Base-by-base conservation (phyloP, 1,140 invertebrate genomes). In the Drosophila teissieri region DNA sequence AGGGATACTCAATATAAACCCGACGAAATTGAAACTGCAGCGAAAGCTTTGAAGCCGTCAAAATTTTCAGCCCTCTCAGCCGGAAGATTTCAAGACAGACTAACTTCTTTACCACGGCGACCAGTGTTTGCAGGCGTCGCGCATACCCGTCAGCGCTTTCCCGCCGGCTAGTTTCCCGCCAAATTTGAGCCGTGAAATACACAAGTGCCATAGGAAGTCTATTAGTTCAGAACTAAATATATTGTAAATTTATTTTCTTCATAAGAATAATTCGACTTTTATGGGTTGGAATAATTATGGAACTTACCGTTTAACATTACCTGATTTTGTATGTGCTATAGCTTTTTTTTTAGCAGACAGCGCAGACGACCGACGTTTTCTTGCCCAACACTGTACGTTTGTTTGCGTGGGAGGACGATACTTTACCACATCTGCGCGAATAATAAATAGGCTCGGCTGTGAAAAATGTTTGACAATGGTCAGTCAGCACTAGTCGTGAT, bases 61-160 rank as follows among this genome's bases (percentile, higher is more conserved):
- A 91, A 90, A 90, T 90, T 90, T 90, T 90, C 86, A 90, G 86
- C 86, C 86, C 77, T 90, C 88, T 90, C 86, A 90, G 86, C 86
- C 89, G 86, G 88, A 90, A 90, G 83, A 90, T 90, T 90, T 86
- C 80, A 91, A 88, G 77, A 82, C 82, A 80, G 80, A 88, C 84
- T 89, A 63, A 85, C 46, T 62, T 46, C 49, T 64, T 64, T 63
- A 27, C 56, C 52, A 24, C 52, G 42, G 49, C 19, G 39, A 17
- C 39, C 39, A 69, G 40, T 67, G 62, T 40, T 51, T 15, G 68
- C 42, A 60, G 68, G 54, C 68, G 55, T 12, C 34, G 31, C 37
- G 22, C 19, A 15, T 24, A 5, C 5, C 15, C 34, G 48, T 1
- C 24, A 36, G 37, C n/a, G 51, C 14, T 52, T 39, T 6, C 11